These are phyloP conservation scores for Latrodectus hesperus DNA, from an alignment of 2,888 invertebrate genomes.

Conservation along the genomic window DNA sequence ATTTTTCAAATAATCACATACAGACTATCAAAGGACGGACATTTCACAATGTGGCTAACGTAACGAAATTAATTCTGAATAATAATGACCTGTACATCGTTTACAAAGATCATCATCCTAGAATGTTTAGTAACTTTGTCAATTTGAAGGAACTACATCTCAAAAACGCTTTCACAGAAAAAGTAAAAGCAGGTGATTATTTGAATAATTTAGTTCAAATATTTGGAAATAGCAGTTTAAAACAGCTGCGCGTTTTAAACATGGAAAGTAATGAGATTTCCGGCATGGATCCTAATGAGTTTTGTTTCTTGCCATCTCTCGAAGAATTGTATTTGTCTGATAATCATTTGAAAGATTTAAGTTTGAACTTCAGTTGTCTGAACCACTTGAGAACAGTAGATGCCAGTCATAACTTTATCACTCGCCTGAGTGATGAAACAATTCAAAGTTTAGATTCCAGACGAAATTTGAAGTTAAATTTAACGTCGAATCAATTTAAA, in stretches of 20 bases:
- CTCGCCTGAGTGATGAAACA: slow-evolving; percentile 77
- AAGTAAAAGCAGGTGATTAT: slow-evolving; percentile 71
- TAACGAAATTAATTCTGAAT: slow-evolving; percentile 82
- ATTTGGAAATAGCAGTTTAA: slow-evolving; percentile 81
- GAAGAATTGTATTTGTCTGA: slow-evolving; percentile 83
- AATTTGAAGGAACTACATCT: slow-evolving; percentile 83
- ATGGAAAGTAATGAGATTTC: slow-evolving; percentile 85
- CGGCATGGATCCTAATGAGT: slow-evolving; percentile 81
- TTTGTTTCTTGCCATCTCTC: slow-evolving; percentile 82
- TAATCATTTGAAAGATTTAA: slow-evolving; percentile 76
- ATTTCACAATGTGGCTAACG: slow-evolving; percentile 83
- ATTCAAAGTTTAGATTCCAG: slow-evolving; percentile 78
- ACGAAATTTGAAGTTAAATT: slow-evolving; percentile 78
- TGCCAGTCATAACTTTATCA: slow-evolving; percentile 81
- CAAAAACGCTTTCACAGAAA: slow-evolving; percentile 82
- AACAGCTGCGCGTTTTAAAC: slow-evolving; percentile 82
- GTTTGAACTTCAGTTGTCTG: slow-evolving; percentile 82
- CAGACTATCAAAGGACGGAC: slow-evolving; percentile 83
- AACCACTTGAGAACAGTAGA: slow-evolving; percentile 82
- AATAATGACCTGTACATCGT: slow-evolving; percentile 79
- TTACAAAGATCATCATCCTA: slow-evolving; percentile 76
- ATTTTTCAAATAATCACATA: slow-evolving; percentile 85
- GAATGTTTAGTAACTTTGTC: slow-evolving; percentile 77
- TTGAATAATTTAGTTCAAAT: slow-evolving; percentile 77
- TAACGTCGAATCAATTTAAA: slow-evolving; percentile 82